A percentile compares a stretch with the other conserved stretches of the same genome.
These are phyloP conservation scores for Lateolabrax maculatus DNA, from an alignment of 2,797 vertebrate species.

Conservation along the genomic window DNA sequence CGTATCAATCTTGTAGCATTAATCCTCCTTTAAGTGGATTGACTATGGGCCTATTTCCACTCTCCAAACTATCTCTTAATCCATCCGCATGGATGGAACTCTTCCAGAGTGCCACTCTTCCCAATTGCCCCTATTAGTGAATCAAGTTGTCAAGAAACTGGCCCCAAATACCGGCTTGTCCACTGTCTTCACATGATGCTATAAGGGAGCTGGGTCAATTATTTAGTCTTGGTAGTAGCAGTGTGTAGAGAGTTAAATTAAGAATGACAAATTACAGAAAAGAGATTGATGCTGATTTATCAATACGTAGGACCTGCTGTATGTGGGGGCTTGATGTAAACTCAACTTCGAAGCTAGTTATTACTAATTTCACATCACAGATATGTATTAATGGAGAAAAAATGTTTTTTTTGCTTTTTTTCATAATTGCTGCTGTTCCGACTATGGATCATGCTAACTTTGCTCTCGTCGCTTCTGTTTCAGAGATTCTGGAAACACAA, in stretches of 20 bases:
- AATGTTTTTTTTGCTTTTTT: not conserved
- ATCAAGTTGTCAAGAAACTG: constrained; percentile 67
- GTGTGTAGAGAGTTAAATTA: not conserved
- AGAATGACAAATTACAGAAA: constrained; percentile 1
- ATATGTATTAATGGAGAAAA: not conserved
- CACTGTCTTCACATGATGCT: constrained; percentile 55
- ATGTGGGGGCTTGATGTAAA: too few relatives aligned
- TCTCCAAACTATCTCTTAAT: constrained; percentile 66
- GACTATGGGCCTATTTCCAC: constrained; percentile 66
- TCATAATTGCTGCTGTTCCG: not conserved
- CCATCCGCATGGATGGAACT: constrained; percentile 71
- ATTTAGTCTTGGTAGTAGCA: not conserved
- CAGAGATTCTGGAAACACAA: not conserved
- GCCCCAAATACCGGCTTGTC: constrained; percentile 40
- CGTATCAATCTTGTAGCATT: constrained; percentile 67
- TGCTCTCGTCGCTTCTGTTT: too few relatives aligned
- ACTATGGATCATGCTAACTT: not conserved
- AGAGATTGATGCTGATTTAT: not conserved
- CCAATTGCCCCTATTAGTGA: constrained; percentile 77
- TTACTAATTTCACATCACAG: not conserved
- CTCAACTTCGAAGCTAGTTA: not conserved
- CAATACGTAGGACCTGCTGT: too few relatives aligned
- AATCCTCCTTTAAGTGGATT: constrained; percentile 81
- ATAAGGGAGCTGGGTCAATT: constrained; percentile 53
- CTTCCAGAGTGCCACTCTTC: constrained; percentile 83